Percentiles rank a stretch among this genome's conserved stretches.
Evolutionary conservation across 2,113 vertebrate genomes (phyloP).

Genomic region (Desmodus rotundus): DNA sequence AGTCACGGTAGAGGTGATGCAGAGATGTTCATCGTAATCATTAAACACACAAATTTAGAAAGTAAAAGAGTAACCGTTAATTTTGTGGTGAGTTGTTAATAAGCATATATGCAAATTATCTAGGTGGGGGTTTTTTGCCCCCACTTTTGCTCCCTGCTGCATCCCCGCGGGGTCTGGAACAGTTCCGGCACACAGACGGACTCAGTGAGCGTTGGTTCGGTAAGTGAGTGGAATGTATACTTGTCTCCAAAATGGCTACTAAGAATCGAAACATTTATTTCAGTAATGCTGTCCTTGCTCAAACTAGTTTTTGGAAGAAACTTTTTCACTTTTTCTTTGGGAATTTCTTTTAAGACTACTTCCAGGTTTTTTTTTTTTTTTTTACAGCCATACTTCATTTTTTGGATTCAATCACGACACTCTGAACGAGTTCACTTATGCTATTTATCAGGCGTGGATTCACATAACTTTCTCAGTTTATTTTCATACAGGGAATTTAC

Average conservation of each 20-base stretch:
- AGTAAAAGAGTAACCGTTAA: not conserved
- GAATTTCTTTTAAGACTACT: not conserved
- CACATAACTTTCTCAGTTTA: constrained; percentile 57
- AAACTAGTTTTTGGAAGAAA: not conserved
- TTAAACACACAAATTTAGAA: not conserved
- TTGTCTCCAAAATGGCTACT: not conserved
- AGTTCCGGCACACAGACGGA: not conserved
- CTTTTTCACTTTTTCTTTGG: not conserved
- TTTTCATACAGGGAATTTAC: constrained; percentile 51
- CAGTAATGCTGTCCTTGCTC: not conserved
- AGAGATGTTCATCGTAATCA: not conserved
- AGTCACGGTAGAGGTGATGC: not conserved
- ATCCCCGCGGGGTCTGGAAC: not conserved
- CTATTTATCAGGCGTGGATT: constrained; percentile 41
- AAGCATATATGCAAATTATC: not conserved
- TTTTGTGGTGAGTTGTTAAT: not conserved
- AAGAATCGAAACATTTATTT: not conserved
- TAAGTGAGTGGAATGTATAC: not conserved
- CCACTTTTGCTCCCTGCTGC: no score
- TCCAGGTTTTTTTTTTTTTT: not conserved
- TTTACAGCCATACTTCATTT: not conserved
- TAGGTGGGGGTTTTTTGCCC: not conserved
- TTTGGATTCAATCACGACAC: constrained; percentile 42
- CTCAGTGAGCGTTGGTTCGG: not conserved
- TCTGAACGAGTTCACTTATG: not conserved